Percentiles rank a stretch among this genome's conserved stretches.
Evolutionary conservation across 1,140 invertebrate genomes (phyloP).

Genomic region (Prorops nasuta): DNA sequence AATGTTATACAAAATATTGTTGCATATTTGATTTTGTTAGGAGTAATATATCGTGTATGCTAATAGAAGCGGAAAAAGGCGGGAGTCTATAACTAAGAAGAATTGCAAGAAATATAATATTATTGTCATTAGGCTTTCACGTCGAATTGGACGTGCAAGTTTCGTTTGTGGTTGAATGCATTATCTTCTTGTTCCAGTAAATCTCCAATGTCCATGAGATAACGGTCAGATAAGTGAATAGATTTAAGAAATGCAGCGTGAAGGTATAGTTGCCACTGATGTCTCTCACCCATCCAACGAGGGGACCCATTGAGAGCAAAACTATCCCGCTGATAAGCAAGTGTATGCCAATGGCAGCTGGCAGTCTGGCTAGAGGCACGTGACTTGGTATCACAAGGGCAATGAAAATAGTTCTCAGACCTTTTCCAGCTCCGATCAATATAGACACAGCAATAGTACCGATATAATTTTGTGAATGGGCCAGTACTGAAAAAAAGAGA

Average conservation of each 20-base stretch:
- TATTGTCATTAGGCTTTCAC: too few relatives aligned
- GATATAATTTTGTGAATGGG: slow-evolving; percentile 51
- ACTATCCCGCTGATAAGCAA: slow-evolving; percentile 62
- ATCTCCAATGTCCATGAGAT: slow-evolving; percentile 60
- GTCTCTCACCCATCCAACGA: slow-evolving; percentile 63
- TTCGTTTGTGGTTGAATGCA: too few relatives aligned
- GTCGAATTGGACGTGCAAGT: too few relatives aligned
- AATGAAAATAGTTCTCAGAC: slow-evolving; percentile 66
- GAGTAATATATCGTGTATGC: too few relatives aligned
- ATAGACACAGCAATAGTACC: slow-evolving; percentile 56
- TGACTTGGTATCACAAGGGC: slow-evolving; percentile 65
- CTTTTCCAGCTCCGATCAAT: slow-evolving; percentile 65
- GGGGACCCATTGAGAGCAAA: slow-evolving; percentile 58
- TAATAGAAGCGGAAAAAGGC: too few relatives aligned
- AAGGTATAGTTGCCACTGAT: slow-evolving; percentile 57
- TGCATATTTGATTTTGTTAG: too few relatives aligned
- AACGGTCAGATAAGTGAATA: slow-evolving; percentile 62
- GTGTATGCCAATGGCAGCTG: slow-evolving; percentile 64
- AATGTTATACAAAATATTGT: too few relatives aligned
- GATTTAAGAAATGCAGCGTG: slow-evolving; percentile 63
- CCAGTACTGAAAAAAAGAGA: slow-evolving; percentile 47
- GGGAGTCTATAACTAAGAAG: too few relatives aligned
- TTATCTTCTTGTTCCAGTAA: too few relatives aligned
- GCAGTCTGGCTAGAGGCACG: slow-evolving; percentile 63
- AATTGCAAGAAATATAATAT: too few relatives aligned